Percentiles rank a stretch among this genome's conserved stretches.
Evolutionary conservation across 2,797 vertebrate genomes (phyloP).

Genomic region (Sebastolobus altivelis): DNA sequence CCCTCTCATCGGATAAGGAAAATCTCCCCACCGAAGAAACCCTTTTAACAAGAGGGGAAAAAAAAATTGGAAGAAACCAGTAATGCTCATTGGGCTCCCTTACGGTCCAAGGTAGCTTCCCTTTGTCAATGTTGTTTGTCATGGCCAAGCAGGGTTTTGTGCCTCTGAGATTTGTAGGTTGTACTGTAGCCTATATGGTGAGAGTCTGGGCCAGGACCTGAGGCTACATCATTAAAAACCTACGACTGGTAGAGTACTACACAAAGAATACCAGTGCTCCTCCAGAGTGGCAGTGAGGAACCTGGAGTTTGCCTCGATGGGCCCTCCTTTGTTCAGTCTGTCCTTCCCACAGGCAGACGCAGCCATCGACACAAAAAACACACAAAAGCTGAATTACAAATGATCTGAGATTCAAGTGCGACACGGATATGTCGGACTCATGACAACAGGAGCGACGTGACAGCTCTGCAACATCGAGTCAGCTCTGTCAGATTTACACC

Average conservation of each 20-base stretch:
- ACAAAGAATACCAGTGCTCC: not conserved
- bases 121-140: not conserved
- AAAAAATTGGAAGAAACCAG: no score
- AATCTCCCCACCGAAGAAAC: no score
- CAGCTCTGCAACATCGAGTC: conserved; percentile 1
- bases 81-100: not conserved
- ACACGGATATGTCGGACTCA: not conserved
- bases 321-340: not conserved
- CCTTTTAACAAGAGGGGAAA: no score
- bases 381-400: conserved; percentile 14
- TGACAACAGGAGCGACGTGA: not conserved
- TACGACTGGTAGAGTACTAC: not conserved
- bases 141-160: not conserved
- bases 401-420: conserved; percentile 10
- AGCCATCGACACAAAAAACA: conserved; percentile 8
- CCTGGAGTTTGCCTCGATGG: not conserved
- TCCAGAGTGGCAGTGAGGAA: not conserved
- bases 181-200: not conserved
- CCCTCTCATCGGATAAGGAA: no score
- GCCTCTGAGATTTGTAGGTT: not conserved
- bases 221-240: not conserved
- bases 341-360: not conserved
- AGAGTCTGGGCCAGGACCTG: not conserved
- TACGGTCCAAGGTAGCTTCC: not conserved
- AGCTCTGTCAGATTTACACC: not conserved